These are phyloP conservation scores for Phrynocephalus forsythii DNA, from an alignment of 2,797 vertebrate genomes.

Conservation along the genomic window DNA sequence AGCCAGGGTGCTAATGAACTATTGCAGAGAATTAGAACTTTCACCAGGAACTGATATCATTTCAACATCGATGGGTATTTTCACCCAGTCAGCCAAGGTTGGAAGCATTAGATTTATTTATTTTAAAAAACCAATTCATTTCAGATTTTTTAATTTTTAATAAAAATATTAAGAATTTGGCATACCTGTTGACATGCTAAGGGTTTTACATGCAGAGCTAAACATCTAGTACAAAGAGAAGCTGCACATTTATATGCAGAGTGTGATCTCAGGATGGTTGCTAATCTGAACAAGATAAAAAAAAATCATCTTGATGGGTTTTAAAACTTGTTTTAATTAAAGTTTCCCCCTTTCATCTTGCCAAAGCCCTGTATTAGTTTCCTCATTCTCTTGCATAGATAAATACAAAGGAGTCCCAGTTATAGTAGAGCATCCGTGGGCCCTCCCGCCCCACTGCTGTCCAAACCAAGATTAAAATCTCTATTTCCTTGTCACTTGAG, in stretches of 20 bases:
- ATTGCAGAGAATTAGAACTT: not conserved
- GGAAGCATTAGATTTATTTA: not conserved
- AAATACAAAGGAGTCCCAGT: not conserved
- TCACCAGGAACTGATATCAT: not conserved
- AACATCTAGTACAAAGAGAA: slow-evolving; percentile 3
- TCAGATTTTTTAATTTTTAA: not conserved
- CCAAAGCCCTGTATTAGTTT: slow-evolving; percentile 58
- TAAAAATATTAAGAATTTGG: slow-evolving; percentile 22
- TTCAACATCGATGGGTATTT: not conserved
- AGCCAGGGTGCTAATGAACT: no score
- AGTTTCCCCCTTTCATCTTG: slow-evolving; percentile 62
- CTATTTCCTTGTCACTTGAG: slow-evolving; percentile 4
- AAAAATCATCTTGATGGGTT: slow-evolving; percentile 52
- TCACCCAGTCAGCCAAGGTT: not conserved
- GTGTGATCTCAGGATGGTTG: slow-evolving; percentile 48
- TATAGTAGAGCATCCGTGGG: not conserved
- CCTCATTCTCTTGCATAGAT: slow-evolving; percentile 51
- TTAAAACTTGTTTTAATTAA: slow-evolving; percentile 70
- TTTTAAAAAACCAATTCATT: not conserved
- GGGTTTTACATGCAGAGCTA: slow-evolving; percentile 49
- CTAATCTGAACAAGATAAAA: slow-evolving; percentile 56
- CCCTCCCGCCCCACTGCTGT: not conserved
- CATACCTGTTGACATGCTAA: slow-evolving; percentile 32
- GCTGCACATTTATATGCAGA: slow-evolving; percentile 17
- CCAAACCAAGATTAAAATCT: slow-evolving; percentile 26